A percentile compares a stretch with the other conserved stretches of the same genome.
Conservation (phyloP, 2,888 invertebrate genomes). For the Drosophila pegasa region DNA sequence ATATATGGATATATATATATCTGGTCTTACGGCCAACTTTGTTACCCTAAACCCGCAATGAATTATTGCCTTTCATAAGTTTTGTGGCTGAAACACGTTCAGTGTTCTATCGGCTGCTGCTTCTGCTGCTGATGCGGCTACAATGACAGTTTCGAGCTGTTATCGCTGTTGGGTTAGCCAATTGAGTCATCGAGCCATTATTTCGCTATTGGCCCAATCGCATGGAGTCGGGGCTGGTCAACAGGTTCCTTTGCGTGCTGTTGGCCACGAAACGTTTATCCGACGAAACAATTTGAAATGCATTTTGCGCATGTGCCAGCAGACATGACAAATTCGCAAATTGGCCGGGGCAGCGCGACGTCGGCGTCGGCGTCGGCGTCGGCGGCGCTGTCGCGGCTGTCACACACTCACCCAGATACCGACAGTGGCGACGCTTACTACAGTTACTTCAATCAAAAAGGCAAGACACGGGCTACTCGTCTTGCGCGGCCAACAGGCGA, state of each 20-base stretch:
- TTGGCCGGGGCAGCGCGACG: constrained; percentile 22
- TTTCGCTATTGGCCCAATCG: constrained; percentile 17
- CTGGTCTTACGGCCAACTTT: background rate
- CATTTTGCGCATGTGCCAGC: constrained; percentile 56
- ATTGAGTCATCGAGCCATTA: constrained; percentile 27
- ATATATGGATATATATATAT: background rate
- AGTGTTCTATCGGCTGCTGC: background rate
- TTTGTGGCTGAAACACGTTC: constrained; percentile 20
- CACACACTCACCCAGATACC: constrained; percentile 79
- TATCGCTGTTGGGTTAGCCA: constrained; percentile 24
- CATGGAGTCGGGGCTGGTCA: constrained; percentile 6
- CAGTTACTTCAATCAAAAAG: constrained; percentile 56
- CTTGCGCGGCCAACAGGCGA: constrained; percentile 32
- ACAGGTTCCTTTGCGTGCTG: constrained; percentile 69
- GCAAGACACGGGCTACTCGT: constrained; percentile 31
- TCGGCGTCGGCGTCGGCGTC: constrained; percentile 7
- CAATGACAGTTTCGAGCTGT: constrained; percentile 4
- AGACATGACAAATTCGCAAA: constrained; percentile 68
- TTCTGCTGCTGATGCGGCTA: no score
- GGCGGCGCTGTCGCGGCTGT: constrained; percentile 47
- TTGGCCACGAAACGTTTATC: constrained; percentile 54
- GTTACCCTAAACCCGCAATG: constrained; percentile 1
- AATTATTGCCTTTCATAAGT: background rate
- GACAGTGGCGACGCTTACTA: constrained; percentile 36
- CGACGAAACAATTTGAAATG: constrained; percentile 41